Conservation (phyloP, 2,797 vertebrate genomes). For the Halcyon leucocephala region DNA sequence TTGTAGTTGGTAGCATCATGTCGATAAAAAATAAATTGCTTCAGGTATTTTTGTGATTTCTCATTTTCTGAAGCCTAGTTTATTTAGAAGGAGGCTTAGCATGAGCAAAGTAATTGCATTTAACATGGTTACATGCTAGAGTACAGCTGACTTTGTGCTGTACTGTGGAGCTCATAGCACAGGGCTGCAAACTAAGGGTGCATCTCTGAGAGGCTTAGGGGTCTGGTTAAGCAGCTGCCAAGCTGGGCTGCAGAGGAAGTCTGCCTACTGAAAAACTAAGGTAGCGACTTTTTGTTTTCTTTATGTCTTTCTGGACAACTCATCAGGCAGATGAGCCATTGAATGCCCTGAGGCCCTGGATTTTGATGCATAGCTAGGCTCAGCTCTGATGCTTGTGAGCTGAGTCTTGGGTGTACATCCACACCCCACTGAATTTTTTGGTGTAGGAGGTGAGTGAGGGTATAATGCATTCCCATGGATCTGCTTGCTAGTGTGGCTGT, state of each 20-base stretch:
- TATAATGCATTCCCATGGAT: not conserved
- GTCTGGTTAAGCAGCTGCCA: not conserved
- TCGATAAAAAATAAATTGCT: constrained; percentile 55
- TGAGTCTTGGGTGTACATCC: not conserved
- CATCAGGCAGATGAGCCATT: fast-evolving
- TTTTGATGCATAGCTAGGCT: not conserved
- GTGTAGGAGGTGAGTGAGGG: not conserved
- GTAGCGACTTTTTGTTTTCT: not conserved
- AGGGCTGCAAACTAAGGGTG: not conserved
- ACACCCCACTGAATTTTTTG: fast-evolving
- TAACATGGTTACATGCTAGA: constrained; percentile 1
- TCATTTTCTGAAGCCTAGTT: constrained; percentile 18
- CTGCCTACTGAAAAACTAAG: not conserved
- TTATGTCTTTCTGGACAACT: not conserved
- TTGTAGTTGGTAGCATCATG: constrained; percentile 4
- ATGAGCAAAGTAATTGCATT: constrained; percentile 20
- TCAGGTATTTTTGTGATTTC: constrained; percentile 43
- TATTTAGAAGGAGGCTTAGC: not conserved
- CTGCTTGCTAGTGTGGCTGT: not conserved
- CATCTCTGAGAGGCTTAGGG: not conserved
- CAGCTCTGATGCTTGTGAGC: not conserved
- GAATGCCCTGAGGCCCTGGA: not conserved
- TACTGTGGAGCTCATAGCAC: not conserved
- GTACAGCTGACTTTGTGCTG: not conserved
- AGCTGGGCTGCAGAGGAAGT: not conserved